Evolutionary conservation across 2,113 vertebrate species (phyloP).

Genomic region (Sprattus sprattus): DNA sequence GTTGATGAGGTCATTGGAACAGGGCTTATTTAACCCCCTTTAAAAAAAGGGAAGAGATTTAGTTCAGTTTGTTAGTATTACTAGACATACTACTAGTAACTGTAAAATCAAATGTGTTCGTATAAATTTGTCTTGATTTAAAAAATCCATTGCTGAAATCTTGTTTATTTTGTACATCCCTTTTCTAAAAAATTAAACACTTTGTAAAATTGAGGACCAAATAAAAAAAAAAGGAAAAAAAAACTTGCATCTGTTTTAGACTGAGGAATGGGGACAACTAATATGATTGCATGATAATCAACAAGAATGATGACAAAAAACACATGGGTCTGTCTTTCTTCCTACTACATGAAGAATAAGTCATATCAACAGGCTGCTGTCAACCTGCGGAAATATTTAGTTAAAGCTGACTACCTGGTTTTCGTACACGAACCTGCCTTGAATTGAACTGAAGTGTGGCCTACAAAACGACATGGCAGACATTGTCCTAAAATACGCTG

Average conservation of each 20-base stretch:
- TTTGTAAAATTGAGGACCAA: slow-evolving; percentile 54
- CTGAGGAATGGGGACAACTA: background rate
- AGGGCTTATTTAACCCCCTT: slow-evolving; percentile 57
- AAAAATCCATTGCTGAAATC: slow-evolving; percentile 20
- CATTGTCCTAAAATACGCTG: background rate
- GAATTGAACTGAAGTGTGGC: background rate
- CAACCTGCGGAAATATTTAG: background rate
- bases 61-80: background rate
- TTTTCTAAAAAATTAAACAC: slow-evolving; percentile 11
- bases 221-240: slow-evolving; percentile 46
- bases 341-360: background rate
- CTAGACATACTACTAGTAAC: background rate
- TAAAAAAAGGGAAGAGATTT: slow-evolving; percentile 29
- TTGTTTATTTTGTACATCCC: slow-evolving; percentile 43
- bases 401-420: too few relatives aligned
- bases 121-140: slow-evolving; percentile 46
- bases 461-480: background rate
- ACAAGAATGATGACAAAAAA: background rate
- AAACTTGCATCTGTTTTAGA: background rate
- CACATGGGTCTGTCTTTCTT: background rate
- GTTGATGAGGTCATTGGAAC: slow-evolving; percentile 49
- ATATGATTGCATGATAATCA: background rate
- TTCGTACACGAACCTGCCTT: too few relatives aligned
- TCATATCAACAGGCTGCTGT: background rate
- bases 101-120: slow-evolving; percentile 25